Evolutionary conservation across 2,797 vertebrate genomes (phyloP).

Genomic region (Sylvilagus floridanus): DNA sequence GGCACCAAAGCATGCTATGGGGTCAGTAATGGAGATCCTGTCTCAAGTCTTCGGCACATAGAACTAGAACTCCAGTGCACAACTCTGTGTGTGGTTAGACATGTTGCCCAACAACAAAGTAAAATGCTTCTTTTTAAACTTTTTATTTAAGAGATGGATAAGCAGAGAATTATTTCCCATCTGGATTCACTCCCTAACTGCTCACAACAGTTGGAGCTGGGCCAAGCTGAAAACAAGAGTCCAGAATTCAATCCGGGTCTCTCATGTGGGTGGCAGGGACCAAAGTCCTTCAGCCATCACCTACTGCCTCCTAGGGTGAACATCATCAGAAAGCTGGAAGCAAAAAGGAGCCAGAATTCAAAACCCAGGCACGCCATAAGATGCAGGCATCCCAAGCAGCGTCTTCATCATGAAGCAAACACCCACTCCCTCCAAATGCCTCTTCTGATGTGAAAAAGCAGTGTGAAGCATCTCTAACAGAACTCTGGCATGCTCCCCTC

Average conservation of each 20-base stretch:
- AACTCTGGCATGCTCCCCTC: not conserved
- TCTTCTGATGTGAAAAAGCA: not conserved
- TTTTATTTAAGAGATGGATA: too few species aligned
- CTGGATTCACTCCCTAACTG: too few species aligned
- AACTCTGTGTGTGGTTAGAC: not conserved
- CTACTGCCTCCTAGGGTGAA: too few species aligned
- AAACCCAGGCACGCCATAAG: not conserved
- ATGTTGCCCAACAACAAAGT: not conserved
- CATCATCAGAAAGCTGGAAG: too few species aligned
- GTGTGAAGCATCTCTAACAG: not conserved
- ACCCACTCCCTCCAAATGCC: not conserved
- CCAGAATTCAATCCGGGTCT: too few species aligned
- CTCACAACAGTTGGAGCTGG: too few species aligned
- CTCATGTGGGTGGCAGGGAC: too few species aligned
- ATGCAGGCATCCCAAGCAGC: too few species aligned
- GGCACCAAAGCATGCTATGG: not conserved
- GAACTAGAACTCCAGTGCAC: not conserved
- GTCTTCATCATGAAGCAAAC: not conserved
- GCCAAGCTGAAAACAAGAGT: too few species aligned
- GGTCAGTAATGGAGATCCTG: not conserved
- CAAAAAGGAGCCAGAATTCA: too few species aligned
- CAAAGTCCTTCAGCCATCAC: too few species aligned
- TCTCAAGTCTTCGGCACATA: not conserved
- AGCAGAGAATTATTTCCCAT: too few species aligned
- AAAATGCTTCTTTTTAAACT: not conserved